phyloP scores from a whole-genome alignment of 2,888 invertebrate genomes.

The Hoplodrina ambigua region DNA sequence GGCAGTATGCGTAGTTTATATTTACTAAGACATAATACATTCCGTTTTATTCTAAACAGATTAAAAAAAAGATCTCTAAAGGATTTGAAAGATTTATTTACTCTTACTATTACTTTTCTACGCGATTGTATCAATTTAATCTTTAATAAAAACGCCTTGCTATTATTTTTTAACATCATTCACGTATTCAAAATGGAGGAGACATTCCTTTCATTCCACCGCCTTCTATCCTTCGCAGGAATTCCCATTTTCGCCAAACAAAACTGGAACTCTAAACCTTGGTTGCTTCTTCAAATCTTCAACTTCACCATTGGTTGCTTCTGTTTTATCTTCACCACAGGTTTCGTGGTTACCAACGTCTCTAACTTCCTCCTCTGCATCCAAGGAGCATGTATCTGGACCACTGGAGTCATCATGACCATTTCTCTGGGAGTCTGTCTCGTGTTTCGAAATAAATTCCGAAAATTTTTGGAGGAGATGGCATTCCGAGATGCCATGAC shows the following conservation, averaged over 20 bases:
- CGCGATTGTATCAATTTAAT: conserved; percentile 64
- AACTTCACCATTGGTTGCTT: conserved; percentile 77
- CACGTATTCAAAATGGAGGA: conserved; percentile 74
- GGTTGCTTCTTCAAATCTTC: conserved; percentile 77
- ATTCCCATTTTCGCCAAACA: conserved; percentile 77
- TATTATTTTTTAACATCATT: conserved; percentile 44
- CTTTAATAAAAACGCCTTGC: conserved; percentile 57
- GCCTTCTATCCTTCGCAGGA: conserved; percentile 78
- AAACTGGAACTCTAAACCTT: conserved; percentile 76
- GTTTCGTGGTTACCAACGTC: conserved; percentile 73
- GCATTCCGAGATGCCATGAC: conserved; percentile 76
- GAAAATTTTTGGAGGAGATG: conserved; percentile 78
- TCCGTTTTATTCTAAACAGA: too few relatives aligned
- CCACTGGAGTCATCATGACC: conserved; percentile 82
- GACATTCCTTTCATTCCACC: conserved; percentile 75
- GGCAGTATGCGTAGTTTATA: too few relatives aligned
- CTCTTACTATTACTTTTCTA: conserved; percentile 25
- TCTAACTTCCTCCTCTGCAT: conserved; percentile 77
- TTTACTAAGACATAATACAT: too few relatives aligned
- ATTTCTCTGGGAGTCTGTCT: conserved; percentile 80
- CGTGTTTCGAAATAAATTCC: conserved; percentile 76
- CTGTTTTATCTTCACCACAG: conserved; percentile 79
- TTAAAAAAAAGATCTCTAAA: too few relatives aligned
- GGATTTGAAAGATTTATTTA: too few relatives aligned
- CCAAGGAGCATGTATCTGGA: conserved; percentile 86